Evolutionary conservation across 2,888 invertebrate genomes (phyloP), one percentile per base, ranked within the genome.

Genomic region (Mesochorus sp.): DNA sequence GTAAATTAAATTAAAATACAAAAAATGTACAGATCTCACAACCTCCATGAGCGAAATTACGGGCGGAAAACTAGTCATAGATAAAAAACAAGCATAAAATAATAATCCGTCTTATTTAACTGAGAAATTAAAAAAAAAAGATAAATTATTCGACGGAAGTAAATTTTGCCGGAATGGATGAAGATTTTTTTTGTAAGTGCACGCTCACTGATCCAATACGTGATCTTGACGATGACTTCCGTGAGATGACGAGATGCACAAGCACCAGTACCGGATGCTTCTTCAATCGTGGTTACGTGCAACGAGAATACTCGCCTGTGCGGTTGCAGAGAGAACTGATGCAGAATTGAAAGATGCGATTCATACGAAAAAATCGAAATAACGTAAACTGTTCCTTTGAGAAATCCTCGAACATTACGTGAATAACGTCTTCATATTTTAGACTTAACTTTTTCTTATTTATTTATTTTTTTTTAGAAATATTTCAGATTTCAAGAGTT

Each of bases 191-290:
- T 28, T 49, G 39, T 55, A 34, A 44, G 47, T 66, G 49, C 21
- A 51, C 64, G 66, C 59, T 59, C 49, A 39, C 49, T 59, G 73
- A 51, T 74, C 66, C 57, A 66, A 61, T 49, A 49, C 57, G 59
- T 66, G 73, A 74, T 59, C 47, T 19, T 47, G 17, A 1, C 10
- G 66, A 66, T 24, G 66, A 55, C 59, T 67, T 66, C 64, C 73
- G 57, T 49, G 73, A 73, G 57, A 57, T 72, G 8, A 47, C 55
- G 17, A 6, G 21, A 34, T 55, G n/a, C 17, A 26, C 8, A 14
- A 49, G 8, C 34, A 21, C 19, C 21, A 24, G 37, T n/a, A 19
- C 47, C 19, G 19, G 47, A 47, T 47, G 2, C 47, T n/a, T 10
- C 21, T 21, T 21, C 21, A 6, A n/a, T n/a, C n/a, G n/a, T n/a